A percentile compares a stretch with the other conserved stretches of the same genome.
phyloP scores from a whole-genome alignment of 2,113 vertebrate genomes.

The Crotalus viridis region DNA sequence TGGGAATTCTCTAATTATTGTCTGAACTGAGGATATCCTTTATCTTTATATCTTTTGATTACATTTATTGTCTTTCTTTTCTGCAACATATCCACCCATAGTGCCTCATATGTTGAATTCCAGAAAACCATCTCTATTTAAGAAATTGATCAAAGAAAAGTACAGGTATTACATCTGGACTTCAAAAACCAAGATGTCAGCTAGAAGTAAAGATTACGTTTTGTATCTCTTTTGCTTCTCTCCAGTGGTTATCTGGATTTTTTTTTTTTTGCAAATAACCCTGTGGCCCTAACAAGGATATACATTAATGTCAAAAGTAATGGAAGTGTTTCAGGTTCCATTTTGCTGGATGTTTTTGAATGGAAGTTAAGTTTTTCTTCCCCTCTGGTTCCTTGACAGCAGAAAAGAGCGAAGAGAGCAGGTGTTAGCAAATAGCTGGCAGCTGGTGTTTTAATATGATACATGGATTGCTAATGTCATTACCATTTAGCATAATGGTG shows the following conservation, averaged over 20 bases:
- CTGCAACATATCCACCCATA: neutral
- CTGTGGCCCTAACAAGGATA: neutral
- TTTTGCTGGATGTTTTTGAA: neutral
- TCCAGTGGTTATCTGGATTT: neutral
- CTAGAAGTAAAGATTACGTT: neutral
- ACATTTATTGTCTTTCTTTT: neutral
- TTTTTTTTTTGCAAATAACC: neutral
- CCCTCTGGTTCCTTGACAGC: neutral
- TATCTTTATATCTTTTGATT: neutral
- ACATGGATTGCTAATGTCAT: constrained; percentile 17
- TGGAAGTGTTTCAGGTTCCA: neutral
- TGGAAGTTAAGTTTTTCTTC: neutral
- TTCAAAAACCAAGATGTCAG: neutral
- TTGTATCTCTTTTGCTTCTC: neutral
- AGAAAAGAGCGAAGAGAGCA: constrained; percentile 8
- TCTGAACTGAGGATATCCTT: neutral
- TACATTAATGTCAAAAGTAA: neutral
- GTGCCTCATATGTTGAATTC: neutral
- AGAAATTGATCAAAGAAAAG: neutral
- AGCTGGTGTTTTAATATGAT: constrained; percentile 12
- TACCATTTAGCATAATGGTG: constrained; percentile 8
- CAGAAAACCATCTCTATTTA: neutral
- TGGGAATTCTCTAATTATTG: neutral
- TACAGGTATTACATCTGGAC: neutral
- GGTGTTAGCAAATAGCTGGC: constrained; percentile 18